Percentiles rank a stretch among this genome's conserved stretches.
Evolutionary conservation across 1,140 invertebrate genomes (phyloP).

Genomic region (Phocides pigmalion): DNA sequence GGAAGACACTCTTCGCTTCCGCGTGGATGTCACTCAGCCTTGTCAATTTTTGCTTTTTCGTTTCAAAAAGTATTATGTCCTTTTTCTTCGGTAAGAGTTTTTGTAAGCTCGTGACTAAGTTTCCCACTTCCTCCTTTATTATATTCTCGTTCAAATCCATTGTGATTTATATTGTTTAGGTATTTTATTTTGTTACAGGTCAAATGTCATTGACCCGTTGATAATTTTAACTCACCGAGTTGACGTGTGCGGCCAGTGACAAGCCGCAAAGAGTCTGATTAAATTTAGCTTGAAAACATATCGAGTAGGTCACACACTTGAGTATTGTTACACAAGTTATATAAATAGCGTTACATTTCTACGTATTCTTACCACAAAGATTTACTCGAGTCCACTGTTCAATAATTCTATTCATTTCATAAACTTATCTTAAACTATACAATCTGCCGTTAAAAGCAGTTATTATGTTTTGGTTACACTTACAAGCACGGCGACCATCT

Average conservation of each 20-base stretch:
- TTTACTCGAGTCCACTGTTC: not conserved
- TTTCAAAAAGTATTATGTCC: conserved; percentile 57
- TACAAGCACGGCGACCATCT: no score
- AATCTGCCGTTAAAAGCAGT: no score
- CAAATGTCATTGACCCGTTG: conserved; percentile 69
- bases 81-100: conserved; percentile 71
- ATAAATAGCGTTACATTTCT: conserved; percentile 26
- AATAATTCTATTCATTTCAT: not conserved
- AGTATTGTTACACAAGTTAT: conserved; percentile 11
- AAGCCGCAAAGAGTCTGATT: conserved; percentile 60
- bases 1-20: conserved; percentile 72
- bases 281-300: conserved; percentile 53
- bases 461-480: no score
- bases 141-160: conserved; percentile 72
- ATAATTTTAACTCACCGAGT: conserved; percentile 60
- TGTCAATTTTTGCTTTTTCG: conserved; percentile 48
- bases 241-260: conserved; percentile 59
- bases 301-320: conserved; percentile 34
- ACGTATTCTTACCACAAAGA: not conserved
- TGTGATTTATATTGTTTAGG: conserved; percentile 52
- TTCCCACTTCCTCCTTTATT: conserved; percentile 68
- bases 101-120: conserved; percentile 61
- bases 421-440: no score
- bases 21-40: conserved; percentile 64
- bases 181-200: conserved; percentile 57